Conservation (phyloP, 2,888 invertebrate genomes). For the Margaritifera margaritifera region DNA sequence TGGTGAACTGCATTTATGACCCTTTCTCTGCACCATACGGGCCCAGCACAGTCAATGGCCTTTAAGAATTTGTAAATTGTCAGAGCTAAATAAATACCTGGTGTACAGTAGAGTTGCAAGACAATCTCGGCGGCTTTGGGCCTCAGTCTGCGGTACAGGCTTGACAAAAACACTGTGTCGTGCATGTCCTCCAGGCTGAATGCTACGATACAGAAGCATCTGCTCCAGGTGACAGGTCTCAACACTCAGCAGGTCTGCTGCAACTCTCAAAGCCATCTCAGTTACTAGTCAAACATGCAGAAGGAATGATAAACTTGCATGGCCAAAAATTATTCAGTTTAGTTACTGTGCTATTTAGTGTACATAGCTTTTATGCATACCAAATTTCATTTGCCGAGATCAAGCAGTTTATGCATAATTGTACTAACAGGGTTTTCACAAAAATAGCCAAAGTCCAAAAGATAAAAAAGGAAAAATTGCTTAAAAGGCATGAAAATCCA, state of each 20-base stretch:
- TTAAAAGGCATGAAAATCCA: no score
- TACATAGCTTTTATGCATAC: no score
- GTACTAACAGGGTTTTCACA: no score
- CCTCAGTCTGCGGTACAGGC: conserved; percentile 56
- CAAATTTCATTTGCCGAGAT: no score
- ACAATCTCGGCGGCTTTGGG: conserved; percentile 57
- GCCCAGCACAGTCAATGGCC: no score
- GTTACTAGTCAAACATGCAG: conserved; percentile 13
- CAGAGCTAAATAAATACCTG: conserved; percentile 35
- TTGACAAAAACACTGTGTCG: conserved; percentile 62
- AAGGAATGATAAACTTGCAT: not conserved
- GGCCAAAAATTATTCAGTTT: not conserved
- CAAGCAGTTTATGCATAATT: no score
- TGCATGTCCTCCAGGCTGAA: conserved; percentile 48
- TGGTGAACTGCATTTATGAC: no score
- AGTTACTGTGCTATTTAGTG: no score
- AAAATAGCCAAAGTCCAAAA: no score
- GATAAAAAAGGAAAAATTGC: no score
- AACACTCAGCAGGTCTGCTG: conserved; percentile 50
- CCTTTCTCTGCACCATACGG: no score
- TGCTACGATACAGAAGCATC: conserved; percentile 53
- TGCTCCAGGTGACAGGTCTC: conserved; percentile 44
- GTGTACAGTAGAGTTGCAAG: conserved; percentile 64
- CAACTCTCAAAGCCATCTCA: conserved; percentile 21
- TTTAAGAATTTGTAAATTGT: no score